A percentile compares a stretch with the other conserved stretches of the same genome.
phyloP scores from a whole-genome alignment of 2,113 vertebrate genomes.

The Manacus vitellinus region DNA sequence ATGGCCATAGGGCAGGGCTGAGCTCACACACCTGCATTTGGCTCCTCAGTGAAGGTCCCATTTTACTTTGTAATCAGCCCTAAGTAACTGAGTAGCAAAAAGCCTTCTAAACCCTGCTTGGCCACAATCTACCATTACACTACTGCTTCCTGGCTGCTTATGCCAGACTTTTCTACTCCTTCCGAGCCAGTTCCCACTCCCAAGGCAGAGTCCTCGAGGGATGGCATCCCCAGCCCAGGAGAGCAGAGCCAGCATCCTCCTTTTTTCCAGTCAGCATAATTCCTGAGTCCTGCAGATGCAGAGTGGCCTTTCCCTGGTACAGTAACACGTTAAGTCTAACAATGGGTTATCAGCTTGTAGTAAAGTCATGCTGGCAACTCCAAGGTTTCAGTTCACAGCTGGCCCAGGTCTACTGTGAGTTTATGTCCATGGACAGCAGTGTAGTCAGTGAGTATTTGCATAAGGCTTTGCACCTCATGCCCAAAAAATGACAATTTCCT shows the following conservation, averaged over 20 bases:
- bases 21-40: not conserved
- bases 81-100: not conserved
- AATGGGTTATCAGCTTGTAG: not conserved
- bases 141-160: not conserved
- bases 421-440: too few species aligned
- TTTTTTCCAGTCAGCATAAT: accelerated
- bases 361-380: not conserved
- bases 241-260: not conserved
- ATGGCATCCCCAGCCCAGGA: not conserved
- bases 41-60: not conserved
- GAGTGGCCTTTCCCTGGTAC: accelerated
- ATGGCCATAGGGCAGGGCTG: not conserved
- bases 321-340: not conserved
- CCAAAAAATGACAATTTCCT: not conserved
- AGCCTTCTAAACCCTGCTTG: not conserved
- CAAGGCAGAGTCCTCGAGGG: not conserved
- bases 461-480: not conserved
- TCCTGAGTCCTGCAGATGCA: not conserved
- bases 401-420: accelerated
- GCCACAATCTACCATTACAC: not conserved
- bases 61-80: not conserved
- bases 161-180: not conserved
- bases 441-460: not conserved
- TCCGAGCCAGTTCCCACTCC: not conserved
- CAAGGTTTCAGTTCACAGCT: not conserved